Percentiles rank a stretch among this genome's conserved stretches.
Conservation (phyloP, 2,888 invertebrate genomes). For the Seira musarum region DNA sequence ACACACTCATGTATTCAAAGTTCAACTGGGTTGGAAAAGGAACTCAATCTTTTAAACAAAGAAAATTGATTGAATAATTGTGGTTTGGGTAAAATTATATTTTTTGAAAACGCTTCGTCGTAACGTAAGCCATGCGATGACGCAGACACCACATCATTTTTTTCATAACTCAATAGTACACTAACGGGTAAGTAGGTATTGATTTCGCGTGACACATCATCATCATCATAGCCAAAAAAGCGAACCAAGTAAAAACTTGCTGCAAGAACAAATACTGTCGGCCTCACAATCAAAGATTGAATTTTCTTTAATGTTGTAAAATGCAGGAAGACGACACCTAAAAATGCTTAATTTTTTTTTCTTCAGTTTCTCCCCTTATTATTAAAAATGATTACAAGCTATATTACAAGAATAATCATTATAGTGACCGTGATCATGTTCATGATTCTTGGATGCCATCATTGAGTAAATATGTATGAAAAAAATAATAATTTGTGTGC, state of each 20-base stretch:
- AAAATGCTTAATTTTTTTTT: not conserved
- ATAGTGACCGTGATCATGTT: constrained; percentile 36
- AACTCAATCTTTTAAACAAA: not conserved
- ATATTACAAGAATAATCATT: constrained; percentile 9
- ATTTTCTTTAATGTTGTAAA: constrained; percentile 7
- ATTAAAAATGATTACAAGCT: constrained; percentile 32
- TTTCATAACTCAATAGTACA: too few relatives aligned
- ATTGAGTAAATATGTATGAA: too few relatives aligned
- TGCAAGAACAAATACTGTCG: too few relatives aligned
- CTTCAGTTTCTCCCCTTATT: not conserved
- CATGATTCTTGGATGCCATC: too few relatives aligned
- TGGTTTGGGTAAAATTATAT: too few relatives aligned
- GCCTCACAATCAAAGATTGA: not conserved
- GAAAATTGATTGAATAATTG: constrained; percentile 8
- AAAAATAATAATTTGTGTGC: too few relatives aligned
- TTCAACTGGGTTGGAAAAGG: too few relatives aligned
- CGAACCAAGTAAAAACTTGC: not conserved
- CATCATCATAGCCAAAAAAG: not conserved
- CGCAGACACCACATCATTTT: too few relatives aligned
- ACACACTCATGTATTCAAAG: not conserved
- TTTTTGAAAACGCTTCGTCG: too few relatives aligned
- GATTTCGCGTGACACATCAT: constrained; percentile 14
- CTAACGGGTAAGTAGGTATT: not conserved
- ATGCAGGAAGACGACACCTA: constrained; percentile 27
- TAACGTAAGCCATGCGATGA: too few relatives aligned